These are phyloP conservation scores for Lophius piscatorius DNA, from an alignment of 2,113 vertebrate species.

Conservation along the genomic window DNA sequence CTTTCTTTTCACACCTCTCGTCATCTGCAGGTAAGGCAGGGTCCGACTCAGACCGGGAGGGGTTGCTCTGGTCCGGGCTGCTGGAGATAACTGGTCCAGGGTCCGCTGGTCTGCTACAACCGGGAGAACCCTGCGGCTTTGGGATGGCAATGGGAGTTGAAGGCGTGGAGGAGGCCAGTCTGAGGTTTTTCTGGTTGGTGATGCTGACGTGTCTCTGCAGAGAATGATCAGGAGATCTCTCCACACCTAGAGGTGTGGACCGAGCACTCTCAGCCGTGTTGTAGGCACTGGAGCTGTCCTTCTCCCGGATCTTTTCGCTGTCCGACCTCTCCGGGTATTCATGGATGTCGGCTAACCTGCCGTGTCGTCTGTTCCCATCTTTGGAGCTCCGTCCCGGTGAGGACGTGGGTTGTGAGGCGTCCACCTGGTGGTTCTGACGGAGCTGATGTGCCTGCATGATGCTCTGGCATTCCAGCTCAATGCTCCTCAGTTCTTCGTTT, in stretches of 20 bases:
- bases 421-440: constrained; percentile 74
- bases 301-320: constrained; percentile 72
- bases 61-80: constrained; percentile 79
- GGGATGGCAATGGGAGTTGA: constrained; percentile 61
- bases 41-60: constrained; percentile 73
- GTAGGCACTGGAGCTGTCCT: constrained; percentile 95
- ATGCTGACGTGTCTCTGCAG: constrained; percentile 87
- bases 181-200: constrained; percentile 91
- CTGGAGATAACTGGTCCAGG: constrained; percentile 78
- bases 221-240: constrained; percentile 89
- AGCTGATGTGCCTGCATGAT: constrained; percentile 94
- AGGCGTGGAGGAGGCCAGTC: constrained; percentile 53
- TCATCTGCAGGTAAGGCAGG: constrained; percentile 80
- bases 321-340: constrained; percentile 89
- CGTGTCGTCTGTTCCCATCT: constrained; percentile 63
- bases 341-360: constrained; percentile 87
- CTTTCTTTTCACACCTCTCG: constrained; percentile 79
- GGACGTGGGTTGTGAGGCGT: constrained; percentile 11
- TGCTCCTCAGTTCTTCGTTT: constrained; percentile 93
- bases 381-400: constrained; percentile 57
- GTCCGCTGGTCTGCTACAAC: constrained; percentile 74
- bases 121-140: constrained; percentile 65
- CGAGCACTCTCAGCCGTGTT: constrained; percentile 94
- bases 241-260: constrained; percentile 87
- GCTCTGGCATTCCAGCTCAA: constrained; percentile 94